These are phyloP conservation scores for Sinocyclocheilus anshuiensis DNA, from an alignment of 2,113 vertebrate species.

Conservation along the genomic window DNA sequence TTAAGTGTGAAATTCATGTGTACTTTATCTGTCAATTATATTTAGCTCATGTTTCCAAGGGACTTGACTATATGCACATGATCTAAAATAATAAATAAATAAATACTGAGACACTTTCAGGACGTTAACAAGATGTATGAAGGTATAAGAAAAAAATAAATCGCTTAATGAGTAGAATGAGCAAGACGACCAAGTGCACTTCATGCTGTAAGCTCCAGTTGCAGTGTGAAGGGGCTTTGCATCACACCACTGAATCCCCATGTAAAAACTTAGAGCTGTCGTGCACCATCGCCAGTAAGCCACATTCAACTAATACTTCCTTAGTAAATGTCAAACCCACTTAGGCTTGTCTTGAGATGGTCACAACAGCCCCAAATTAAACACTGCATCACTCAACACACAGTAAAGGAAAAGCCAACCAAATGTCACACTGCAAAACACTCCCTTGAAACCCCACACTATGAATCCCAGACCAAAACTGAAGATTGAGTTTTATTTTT, in stretches of 20 bases:
- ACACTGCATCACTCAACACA: slow-evolving; percentile 69
- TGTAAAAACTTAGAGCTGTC: slow-evolving; percentile 79
- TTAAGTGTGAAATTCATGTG: slow-evolving; percentile 14
- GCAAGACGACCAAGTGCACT: slow-evolving; percentile 25
- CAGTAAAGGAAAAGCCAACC: slow-evolving; percentile 26
- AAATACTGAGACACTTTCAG: slow-evolving; percentile 27
- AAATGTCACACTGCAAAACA: slow-evolving; percentile 33
- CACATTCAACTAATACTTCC: slow-evolving; percentile 57
- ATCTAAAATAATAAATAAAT: not conserved
- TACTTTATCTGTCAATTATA: slow-evolving; percentile 3
- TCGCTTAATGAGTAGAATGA: slow-evolving; percentile 10
- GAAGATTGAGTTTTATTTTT: not conserved
- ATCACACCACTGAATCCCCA: slow-evolving; percentile 90
- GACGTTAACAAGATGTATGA: slow-evolving; percentile 22
- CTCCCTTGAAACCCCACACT: not conserved
- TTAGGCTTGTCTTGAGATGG: slow-evolving; percentile 65
- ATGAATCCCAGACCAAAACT: not conserved
- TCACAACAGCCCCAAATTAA: slow-evolving; percentile 72
- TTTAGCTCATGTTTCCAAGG: slow-evolving; percentile 7
- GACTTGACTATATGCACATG: not conserved
- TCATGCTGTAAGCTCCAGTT: slow-evolving; percentile 6
- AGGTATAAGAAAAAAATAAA: slow-evolving; percentile 10
- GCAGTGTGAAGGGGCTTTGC: slow-evolving; percentile 76
- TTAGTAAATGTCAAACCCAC: slow-evolving; percentile 51
- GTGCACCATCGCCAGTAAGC: slow-evolving; percentile 68